Percentiles rank a stretch among this genome's conserved stretches.
These are phyloP conservation scores for Luffia ferchaultella DNA, from an alignment of 2,888 invertebrate genomes.

Conservation along the genomic window DNA sequence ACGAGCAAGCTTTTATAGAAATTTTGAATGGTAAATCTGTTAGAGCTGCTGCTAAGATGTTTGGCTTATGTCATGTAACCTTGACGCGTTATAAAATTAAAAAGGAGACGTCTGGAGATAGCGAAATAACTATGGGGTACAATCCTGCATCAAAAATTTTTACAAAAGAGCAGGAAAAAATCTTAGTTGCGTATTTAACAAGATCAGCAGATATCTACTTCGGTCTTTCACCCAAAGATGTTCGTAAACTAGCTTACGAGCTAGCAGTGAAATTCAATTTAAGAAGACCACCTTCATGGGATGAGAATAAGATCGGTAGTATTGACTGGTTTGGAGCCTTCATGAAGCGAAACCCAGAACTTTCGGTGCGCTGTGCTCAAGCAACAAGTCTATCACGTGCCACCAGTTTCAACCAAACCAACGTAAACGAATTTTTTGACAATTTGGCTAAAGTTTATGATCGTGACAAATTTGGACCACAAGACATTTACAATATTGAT, in stretches of 20 bases:
- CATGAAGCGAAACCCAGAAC: background rate
- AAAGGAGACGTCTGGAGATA: background rate
- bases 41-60: background rate
- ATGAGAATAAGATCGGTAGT: background rate
- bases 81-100: background rate
- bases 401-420: background rate
- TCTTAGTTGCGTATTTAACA: background rate
- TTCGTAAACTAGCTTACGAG: background rate
- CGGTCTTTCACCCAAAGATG: background rate
- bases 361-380: background rate
- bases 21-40: background rate
- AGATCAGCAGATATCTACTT: background rate
- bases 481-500: conserved; percentile 32
- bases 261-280: background rate
- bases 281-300: background rate
- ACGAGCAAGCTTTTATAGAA: background rate
- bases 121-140: background rate
- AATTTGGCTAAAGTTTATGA: background rate
- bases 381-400: background rate
- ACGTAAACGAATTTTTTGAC: background rate
- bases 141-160: background rate
- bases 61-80: background rate
- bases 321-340: background rate
- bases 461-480: background rate
- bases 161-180: background rate